Base-by-base conservation (phyloP, 2,797 vertebrate species). In the Sebastes reedi region DNA sequence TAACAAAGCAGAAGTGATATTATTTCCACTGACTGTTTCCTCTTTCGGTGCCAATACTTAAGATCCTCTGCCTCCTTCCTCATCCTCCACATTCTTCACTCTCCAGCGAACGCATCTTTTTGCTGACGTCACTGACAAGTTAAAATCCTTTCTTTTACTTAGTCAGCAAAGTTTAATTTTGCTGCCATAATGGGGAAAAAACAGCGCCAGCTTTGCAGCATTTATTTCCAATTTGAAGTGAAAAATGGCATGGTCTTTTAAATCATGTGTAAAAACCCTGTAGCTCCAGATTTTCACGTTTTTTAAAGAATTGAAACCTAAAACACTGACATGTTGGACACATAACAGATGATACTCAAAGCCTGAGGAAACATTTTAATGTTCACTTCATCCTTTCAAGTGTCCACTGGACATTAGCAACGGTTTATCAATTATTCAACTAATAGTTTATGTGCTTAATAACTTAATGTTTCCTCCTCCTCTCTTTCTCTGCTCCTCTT, bases 1-100 rank as follows among this genome's bases (percentile, higher is more conserved):
- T 13, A 73, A 72, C 30, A 39, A 80, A 86, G 84, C 65, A 93
- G 89, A 92, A 91, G 79, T 82, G 80, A 77, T 81, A 74, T 77
- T 71, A 80, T 80, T 87, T 84, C 27, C 20, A 72, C 16, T 7
- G 72, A 62, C 72, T 0, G 11, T 72, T 91, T 92, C 91, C 89
- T 86, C 83, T 90, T 91, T 88, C 14, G 27, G n/a, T 6, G 18
- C 8, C 3, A 16, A 72, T 24, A 68, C 24, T 77, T 12, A 11
- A 39, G 29, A 54, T 74, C n/a, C 27, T 74, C 24, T 11, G 24
- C 27, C 30, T 75, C 42, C 29, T 77, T 80, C 75, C 39, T 79
- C 50, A 62, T 25, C 46, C 25, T 76, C 29, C 4, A 30, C 60
- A 72, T 3, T 50, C 10, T 3, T 79, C 29, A 36, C 11, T 42